Conservation (phyloP, 2,797 vertebrate genomes). For the Rhinatrema bivittatum region DNA sequence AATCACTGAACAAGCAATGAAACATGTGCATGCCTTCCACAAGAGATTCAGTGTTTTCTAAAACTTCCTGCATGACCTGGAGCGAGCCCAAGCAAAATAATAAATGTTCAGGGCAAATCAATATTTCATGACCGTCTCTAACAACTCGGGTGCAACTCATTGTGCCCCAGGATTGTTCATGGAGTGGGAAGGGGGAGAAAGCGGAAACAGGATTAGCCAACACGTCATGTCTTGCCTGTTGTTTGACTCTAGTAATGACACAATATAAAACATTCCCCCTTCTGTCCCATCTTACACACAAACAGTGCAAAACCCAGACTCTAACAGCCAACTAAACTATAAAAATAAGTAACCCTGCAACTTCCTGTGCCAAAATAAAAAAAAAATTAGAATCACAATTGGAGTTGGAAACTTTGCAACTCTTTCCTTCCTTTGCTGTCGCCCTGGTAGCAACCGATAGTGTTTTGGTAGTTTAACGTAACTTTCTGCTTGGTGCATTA, state of each 20-base stretch:
- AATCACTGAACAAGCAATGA: too few relatives aligned
- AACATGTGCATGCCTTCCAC: conserved; percentile 4
- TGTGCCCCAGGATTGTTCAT: not conserved
- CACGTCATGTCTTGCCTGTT: too few relatives aligned
- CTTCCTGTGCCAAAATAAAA: conserved; percentile 12
- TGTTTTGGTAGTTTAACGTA: too few relatives aligned
- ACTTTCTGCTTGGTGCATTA: too few relatives aligned
- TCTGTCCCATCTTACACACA: not conserved
- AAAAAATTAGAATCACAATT: not conserved
- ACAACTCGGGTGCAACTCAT: not conserved
- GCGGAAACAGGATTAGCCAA: too few relatives aligned
- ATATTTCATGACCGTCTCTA: not conserved
- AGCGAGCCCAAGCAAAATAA: conserved; percentile 1
- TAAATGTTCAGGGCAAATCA: not conserved
- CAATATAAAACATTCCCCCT: not conserved
- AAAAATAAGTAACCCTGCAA: conserved; percentile 13
- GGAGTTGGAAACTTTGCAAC: conserved; percentile 7
- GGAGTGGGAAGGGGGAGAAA: too few relatives aligned
- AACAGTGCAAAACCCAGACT: not conserved
- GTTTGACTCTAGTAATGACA: too few relatives aligned
- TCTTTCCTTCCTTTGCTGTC: conserved; percentile 12
- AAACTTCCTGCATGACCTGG: conserved; percentile 11
- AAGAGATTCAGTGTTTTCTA: not conserved
- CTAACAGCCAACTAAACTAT: too few relatives aligned
- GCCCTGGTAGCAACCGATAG: too few relatives aligned